Conservation (phyloP, 2,888 invertebrate genomes). For the Pandemis corylana region DNA sequence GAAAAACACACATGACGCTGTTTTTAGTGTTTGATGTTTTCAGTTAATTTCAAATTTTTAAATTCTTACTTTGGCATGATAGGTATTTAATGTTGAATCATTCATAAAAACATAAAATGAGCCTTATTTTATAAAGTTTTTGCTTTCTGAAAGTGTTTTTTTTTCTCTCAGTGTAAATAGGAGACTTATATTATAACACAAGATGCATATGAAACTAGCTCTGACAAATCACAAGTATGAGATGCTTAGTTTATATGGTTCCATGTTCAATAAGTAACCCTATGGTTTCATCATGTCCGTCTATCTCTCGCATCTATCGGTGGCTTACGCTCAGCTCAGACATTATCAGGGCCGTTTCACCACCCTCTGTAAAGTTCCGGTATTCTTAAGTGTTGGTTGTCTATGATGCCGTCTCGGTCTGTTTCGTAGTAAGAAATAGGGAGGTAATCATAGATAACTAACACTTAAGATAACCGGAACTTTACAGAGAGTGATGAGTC, state of each 20-base stretch:
- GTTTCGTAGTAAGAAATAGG: too few species aligned
- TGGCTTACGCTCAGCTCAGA: too few species aligned
- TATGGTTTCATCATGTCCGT: too few species aligned
- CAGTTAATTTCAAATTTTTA: neutral
- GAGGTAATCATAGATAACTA: too few species aligned
- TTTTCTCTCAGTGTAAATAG: neutral
- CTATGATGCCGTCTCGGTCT: too few species aligned
- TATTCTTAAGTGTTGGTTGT: too few species aligned
- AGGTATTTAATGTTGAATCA: conserved; percentile 19
- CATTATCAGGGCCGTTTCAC: too few species aligned
- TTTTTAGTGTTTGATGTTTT: conserved; percentile 6
- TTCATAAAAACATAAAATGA: conserved; percentile 1
- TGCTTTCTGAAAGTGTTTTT: neutral
- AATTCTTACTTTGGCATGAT: conserved; percentile 21
- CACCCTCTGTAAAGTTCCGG: too few species aligned
- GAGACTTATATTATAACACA: neutral
- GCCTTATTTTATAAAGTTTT: neutral
- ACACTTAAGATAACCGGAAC: too few species aligned
- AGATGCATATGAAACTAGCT: neutral
- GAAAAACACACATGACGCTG: neutral
- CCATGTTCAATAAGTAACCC: too few species aligned
- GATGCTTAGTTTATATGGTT: neutral
- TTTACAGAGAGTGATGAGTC: too few species aligned
- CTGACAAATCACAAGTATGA: neutral
- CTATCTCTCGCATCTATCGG: too few species aligned